phyloP scores from a whole-genome alignment of 2,888 invertebrate species.

The Abscondita cerata region DNA sequence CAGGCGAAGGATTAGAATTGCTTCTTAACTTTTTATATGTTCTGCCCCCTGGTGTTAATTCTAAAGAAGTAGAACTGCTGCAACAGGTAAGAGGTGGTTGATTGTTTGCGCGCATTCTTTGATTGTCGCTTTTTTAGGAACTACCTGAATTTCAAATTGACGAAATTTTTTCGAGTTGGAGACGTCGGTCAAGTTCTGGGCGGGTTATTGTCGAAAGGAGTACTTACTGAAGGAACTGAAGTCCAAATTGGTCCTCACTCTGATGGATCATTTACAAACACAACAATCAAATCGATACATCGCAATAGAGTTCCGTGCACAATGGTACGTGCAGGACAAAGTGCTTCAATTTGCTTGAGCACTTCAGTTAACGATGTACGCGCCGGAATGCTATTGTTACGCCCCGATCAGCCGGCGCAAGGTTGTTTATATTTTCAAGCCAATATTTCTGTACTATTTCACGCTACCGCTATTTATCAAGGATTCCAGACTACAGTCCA shows the following conservation, averaged over 20 bases:
- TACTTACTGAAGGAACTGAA: constrained; percentile 82
- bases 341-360: constrained; percentile 81
- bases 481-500: constrained; percentile 94
- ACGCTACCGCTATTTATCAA: constrained; percentile 81
- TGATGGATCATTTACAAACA: constrained; percentile 79
- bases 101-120: not conserved
- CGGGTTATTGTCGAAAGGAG: constrained; percentile 84
- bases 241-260: constrained; percentile 79
- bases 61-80: constrained; percentile 71
- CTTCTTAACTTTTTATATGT: constrained; percentile 88
- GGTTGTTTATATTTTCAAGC: constrained; percentile 69
- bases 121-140: constrained; percentile 61
- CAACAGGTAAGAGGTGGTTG: constrained; percentile 62
- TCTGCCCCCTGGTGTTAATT: constrained; percentile 71
- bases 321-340: constrained; percentile 87
- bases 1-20: constrained; percentile 82
- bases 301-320: constrained; percentile 91
- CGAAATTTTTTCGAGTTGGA: constrained; percentile 87
- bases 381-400: constrained; percentile 86
- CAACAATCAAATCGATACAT: constrained; percentile 84
- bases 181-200: constrained; percentile 86
- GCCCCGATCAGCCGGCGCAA: constrained; percentile 59
- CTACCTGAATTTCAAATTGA: constrained; percentile 91
- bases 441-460: constrained; percentile 86
- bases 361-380: constrained; percentile 68